Conservation (phyloP, 2,888 invertebrate genomes). For the Campoletis raptor region DNA sequence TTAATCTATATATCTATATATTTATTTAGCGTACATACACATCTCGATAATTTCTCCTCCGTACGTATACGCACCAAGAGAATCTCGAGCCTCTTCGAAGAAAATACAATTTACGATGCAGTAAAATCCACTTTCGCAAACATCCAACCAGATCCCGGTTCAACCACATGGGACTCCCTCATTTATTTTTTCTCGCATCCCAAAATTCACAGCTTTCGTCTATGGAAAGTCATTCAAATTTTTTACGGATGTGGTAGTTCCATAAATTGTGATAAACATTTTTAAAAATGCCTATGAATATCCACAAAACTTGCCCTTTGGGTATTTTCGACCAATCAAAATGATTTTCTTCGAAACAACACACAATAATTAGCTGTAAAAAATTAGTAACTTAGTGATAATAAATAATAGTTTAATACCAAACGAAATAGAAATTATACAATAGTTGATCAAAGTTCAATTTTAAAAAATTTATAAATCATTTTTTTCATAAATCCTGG, state of each 20-base stretch:
- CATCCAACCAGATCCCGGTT: constrained; percentile 29
- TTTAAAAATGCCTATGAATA: neutral
- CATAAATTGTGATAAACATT: neutral
- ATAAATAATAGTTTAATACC: no score
- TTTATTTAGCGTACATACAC: constrained; percentile 13
- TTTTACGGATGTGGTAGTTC: neutral
- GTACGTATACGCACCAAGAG: constrained; percentile 3
- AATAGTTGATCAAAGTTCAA: neutral
- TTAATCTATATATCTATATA: neutral
- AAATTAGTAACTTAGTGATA: no score
- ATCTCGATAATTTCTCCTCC: constrained; percentile 31
- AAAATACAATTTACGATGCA: constrained; percentile 72
- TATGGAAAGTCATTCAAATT: neutral
- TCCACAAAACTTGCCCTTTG: neutral
- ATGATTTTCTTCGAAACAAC: neutral
- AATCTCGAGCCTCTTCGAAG: constrained; percentile 48
- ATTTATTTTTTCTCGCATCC: constrained; percentile 27
- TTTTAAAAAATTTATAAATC: neutral
- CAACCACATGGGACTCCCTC: constrained; percentile 6
- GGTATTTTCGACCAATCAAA: neutral
- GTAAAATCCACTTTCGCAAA: constrained; percentile 75
- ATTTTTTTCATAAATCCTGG: neutral
- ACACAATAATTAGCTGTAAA: no score
- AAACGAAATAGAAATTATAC: neutral
- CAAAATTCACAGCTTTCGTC: constrained; percentile 38